Conservation (phyloP, 2,113 vertebrate genomes). For the Hyla sarda region DNA sequence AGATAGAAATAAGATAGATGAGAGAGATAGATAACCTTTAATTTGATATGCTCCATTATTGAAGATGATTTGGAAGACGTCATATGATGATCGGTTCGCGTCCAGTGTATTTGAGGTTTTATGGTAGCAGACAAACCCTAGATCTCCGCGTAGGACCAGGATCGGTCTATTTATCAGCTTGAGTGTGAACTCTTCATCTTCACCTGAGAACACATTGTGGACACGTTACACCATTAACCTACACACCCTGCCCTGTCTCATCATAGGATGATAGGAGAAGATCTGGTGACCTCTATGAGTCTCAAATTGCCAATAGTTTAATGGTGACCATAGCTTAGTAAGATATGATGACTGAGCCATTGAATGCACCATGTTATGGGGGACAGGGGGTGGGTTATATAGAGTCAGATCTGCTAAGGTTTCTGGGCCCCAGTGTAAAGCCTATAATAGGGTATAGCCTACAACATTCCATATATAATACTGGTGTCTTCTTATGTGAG, state of each 20-base stretch:
- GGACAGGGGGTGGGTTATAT: no score
- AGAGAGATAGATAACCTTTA: constrained; percentile 76
- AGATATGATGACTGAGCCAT: no score
- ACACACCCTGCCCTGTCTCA: no score
- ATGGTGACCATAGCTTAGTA: neutral
- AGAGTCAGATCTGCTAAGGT: no score
- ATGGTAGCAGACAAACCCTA: constrained; percentile 92
- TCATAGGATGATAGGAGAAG: neutral
- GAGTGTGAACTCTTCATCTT: constrained; percentile 87
- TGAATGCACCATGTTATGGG: neutral
- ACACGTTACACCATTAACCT: neutral
- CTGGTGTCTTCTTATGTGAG: neutral
- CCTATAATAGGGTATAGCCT: no score
- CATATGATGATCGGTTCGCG: constrained; percentile 89
- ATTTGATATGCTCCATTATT: constrained; percentile 91
- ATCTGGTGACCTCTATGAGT: neutral
- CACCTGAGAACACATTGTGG: constrained; percentile 72
- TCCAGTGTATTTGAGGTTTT: constrained; percentile 90
- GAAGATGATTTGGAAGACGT: constrained; percentile 90
- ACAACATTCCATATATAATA: neutral
- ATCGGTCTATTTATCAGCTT: constrained; percentile 96
- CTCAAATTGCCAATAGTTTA: neutral
- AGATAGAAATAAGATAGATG: neutral
- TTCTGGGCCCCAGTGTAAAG: no score
- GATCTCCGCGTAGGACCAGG: constrained; percentile 87